Conservation (phyloP, 1,140 invertebrate genomes). For the Drosophila mauritiana region DNA sequence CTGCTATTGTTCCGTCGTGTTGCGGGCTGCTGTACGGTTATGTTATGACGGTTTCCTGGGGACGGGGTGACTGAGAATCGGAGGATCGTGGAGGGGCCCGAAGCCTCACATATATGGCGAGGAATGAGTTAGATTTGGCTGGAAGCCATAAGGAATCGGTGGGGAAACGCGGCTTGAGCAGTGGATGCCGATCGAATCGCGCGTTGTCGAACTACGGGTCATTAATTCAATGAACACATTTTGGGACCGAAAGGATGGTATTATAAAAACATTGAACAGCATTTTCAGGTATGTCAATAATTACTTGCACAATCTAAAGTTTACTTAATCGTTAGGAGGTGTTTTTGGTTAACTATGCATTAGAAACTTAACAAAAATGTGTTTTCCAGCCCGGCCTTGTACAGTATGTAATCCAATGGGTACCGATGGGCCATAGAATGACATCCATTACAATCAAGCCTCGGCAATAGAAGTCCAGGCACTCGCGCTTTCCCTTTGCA, state of each 20-base stretch:
- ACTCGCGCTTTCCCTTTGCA: slow-evolving; percentile 1
- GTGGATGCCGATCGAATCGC: slow-evolving; percentile 6
- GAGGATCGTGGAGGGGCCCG: neutral
- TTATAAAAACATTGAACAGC: neutral
- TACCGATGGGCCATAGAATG: neutral
- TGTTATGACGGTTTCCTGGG: slow-evolving; percentile 24
- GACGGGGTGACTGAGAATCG: slow-evolving; percentile 4
- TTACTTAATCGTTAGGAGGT: too few relatives aligned
- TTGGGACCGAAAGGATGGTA: too few relatives aligned
- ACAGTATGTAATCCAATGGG: too few relatives aligned
- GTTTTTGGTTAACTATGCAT: too few relatives aligned
- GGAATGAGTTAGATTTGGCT: slow-evolving; percentile 18
- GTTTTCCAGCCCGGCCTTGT: too few relatives aligned
- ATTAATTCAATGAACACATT: neutral
- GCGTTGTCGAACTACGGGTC: neutral
- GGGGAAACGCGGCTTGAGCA: slow-evolving; percentile 1
- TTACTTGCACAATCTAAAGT: too few relatives aligned
- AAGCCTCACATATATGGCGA: slow-evolving; percentile 19
- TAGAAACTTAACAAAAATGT: too few relatives aligned
- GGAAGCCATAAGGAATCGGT: slow-evolving; percentile 20
- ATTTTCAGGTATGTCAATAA: neutral
- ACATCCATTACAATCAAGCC: neutral
- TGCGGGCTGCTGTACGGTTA: slow-evolving; percentile 23
- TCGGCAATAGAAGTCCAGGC: neutral
- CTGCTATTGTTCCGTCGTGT: slow-evolving; percentile 50